These are phyloP conservation scores for Calosoma granatense DNA, from an alignment of 1,140 invertebrate species.

Conservation along the genomic window DNA sequence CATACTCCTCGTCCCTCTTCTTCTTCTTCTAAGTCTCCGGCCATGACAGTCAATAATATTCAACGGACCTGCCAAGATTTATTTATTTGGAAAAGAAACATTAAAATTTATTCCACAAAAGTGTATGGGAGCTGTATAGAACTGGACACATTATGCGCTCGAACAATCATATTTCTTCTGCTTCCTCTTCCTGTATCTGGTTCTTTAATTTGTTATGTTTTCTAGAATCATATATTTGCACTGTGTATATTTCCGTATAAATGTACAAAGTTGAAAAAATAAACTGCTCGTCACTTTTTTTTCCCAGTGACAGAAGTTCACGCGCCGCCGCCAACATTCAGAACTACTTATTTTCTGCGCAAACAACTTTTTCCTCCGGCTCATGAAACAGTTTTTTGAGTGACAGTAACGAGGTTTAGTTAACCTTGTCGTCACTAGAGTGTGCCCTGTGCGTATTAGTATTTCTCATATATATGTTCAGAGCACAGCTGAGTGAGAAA, in stretches of 20 bases:
- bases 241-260: too few relatives aligned
- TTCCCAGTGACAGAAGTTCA: background rate
- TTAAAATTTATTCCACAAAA: slow-evolving; percentile 8
- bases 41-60: slow-evolving; percentile 6
- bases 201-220: too few relatives aligned
- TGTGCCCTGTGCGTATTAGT: background rate
- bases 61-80: background rate
- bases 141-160: too few relatives aligned
- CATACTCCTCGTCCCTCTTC: background rate
- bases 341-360: too few relatives aligned
- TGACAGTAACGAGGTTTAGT: slow-evolving; percentile 6
- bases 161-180: too few relatives aligned
- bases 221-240: too few relatives aligned
- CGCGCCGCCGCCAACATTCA: background rate
- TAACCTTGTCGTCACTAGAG: background rate
- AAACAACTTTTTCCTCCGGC: too few relatives aligned
- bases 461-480: too few relatives aligned
- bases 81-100: background rate
- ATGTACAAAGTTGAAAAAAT: too few relatives aligned
- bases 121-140: background rate
- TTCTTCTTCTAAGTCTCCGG: background rate
- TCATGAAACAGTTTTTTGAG: background rate
- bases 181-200: too few relatives aligned
- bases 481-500: background rate
- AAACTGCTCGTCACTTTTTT: too few relatives aligned